Evolutionary conservation across 1,140 invertebrate species (phyloP).

Genomic region (Drosophila baimaii): DNA sequence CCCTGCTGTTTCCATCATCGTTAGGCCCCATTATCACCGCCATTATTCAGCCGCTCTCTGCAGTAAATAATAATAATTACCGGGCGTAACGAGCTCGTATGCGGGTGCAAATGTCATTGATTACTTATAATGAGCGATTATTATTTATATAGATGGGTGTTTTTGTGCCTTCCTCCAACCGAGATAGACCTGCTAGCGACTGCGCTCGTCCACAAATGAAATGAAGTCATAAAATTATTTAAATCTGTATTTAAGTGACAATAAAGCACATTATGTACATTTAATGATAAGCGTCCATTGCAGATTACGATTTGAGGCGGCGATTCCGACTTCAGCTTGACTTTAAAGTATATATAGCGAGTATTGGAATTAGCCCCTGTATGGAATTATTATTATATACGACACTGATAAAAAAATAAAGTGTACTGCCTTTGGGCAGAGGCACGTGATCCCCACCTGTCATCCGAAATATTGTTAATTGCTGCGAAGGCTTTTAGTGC

Average conservation of each 20-base stretch:
- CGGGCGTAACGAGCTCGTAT: conserved; percentile 49
- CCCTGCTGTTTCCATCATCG: neutral
- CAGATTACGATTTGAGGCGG: conserved; percentile 32
- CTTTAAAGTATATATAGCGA: conserved; percentile 2
- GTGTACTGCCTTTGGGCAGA: conserved; percentile 5
- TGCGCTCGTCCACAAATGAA: conserved; percentile 43
- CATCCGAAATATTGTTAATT: conserved; percentile 15
- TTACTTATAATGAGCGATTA: conserved; percentile 61
- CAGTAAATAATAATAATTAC: conserved; percentile 59
- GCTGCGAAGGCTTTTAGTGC: conserved; percentile 9
- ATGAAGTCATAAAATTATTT: conserved; percentile 78
- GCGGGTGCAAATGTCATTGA: conserved; percentile 74
- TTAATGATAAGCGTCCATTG: conserved; percentile 68
- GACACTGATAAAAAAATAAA: conserved; percentile 5
- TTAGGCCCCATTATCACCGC: conserved; percentile 24
- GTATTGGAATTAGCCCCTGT: conserved; percentile 5
- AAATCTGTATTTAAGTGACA: conserved; percentile 79
- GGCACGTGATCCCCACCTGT: conserved; percentile 23
- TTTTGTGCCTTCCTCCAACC: conserved; percentile 35
- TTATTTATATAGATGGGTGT: conserved; percentile 49
- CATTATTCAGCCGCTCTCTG: conserved; percentile 18
- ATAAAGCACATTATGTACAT: conserved; percentile 73
- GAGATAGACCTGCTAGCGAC: conserved; percentile 18
- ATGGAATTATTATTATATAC: conserved; percentile 3
- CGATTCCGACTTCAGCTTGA: neutral